A percentile compares a stretch with the other conserved stretches of the same genome.
phyloP scores from a whole-genome alignment of 2,888 invertebrate species.

The Notodonta dromedarius region DNA sequence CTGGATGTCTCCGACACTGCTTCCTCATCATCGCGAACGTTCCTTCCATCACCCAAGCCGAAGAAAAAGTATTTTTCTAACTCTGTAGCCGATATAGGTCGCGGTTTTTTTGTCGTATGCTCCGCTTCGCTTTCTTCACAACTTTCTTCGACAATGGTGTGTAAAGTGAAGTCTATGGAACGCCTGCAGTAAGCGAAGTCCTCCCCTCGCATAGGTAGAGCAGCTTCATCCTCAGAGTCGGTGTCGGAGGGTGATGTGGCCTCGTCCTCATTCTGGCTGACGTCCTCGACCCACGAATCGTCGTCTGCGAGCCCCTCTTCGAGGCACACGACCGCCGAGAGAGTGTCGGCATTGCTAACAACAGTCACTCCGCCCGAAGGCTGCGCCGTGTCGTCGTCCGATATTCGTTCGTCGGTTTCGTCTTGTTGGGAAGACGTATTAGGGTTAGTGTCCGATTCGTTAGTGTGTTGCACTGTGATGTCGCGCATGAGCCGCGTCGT shows the following conservation, averaged over 20 bases:
- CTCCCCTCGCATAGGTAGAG: slow-evolving; percentile 90
- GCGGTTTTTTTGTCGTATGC: slow-evolving; percentile 84
- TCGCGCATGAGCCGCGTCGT: slow-evolving; percentile 89
- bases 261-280: slow-evolving; percentile 92
- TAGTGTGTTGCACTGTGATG: slow-evolving; percentile 87
- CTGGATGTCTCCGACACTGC: slow-evolving; percentile 93
- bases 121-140: slow-evolving; percentile 97
- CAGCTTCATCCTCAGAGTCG: slow-evolving; percentile 88
- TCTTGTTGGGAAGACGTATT: slow-evolving; percentile 57
- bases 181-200: slow-evolving; percentile 92
- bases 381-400: slow-evolving; percentile 75
- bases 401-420: slow-evolving; percentile 72
- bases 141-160: slow-evolving; percentile 97
- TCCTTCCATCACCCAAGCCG: slow-evolving; percentile 90
- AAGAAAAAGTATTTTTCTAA: slow-evolving; percentile 96
- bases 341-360: slow-evolving; percentile 88
- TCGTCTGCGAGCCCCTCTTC: slow-evolving; percentile 95
- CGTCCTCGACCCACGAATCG: slow-evolving; percentile 96
- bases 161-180: slow-evolving; percentile 94
- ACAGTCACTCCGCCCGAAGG: slow-evolving; percentile 86
- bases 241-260: slow-evolving; percentile 87
- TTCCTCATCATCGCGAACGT: slow-evolving; percentile 84
- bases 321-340: slow-evolving; percentile 89
- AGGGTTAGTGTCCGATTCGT: slow-evolving; percentile 65
- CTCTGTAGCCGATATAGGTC: slow-evolving; percentile 91